phyloP scores from a whole-genome alignment of 30 jellyfish, hydroid and myxozoan species.

The Aurelia aurita complex sp. Pacific region DNA sequence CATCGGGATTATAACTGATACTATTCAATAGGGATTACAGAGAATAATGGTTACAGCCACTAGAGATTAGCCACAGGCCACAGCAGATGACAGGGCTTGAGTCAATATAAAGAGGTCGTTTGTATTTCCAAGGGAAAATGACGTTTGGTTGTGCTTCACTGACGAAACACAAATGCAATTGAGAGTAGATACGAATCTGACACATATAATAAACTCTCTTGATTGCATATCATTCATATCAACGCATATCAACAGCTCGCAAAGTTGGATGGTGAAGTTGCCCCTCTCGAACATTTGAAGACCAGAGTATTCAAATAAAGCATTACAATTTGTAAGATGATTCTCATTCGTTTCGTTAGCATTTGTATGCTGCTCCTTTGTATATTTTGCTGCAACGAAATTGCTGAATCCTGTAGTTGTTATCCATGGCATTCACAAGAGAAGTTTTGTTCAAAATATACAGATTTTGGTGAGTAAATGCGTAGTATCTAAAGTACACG shows the following conservation, averaged over 20 bases:
- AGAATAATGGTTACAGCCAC: conserved; percentile 37
- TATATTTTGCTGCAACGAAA: not conserved
- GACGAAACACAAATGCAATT: conserved; percentile 3
- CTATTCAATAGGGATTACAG: conserved; percentile 33
- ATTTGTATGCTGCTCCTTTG: not conserved
- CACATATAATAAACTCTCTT: no score
- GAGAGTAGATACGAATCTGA: no score
- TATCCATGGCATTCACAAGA: conserved; percentile 61
- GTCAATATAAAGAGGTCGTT: conserved; percentile 25
- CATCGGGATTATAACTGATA: conserved; percentile 7
- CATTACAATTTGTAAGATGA: not conserved
- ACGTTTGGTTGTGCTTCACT: conserved; percentile 19
- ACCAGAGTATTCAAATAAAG: not conserved
- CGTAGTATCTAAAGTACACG: not conserved
- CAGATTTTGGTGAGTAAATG: conserved; percentile 47
- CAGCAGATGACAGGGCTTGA: conserved; percentile 32
- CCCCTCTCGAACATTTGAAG: not conserved
- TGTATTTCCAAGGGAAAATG: conserved; percentile 26
- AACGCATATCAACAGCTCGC: not conserved
- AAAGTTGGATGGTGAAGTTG: not conserved
- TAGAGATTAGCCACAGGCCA: conserved; percentile 34
- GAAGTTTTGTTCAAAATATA: conserved; percentile 43
- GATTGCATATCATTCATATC: no score
- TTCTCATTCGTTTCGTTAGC: not conserved
- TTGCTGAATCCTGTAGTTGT: conserved; percentile 57